Evolutionary conservation across 2,888 invertebrate genomes (phyloP).

Genomic region (Ecliptopera silaceata): DNA sequence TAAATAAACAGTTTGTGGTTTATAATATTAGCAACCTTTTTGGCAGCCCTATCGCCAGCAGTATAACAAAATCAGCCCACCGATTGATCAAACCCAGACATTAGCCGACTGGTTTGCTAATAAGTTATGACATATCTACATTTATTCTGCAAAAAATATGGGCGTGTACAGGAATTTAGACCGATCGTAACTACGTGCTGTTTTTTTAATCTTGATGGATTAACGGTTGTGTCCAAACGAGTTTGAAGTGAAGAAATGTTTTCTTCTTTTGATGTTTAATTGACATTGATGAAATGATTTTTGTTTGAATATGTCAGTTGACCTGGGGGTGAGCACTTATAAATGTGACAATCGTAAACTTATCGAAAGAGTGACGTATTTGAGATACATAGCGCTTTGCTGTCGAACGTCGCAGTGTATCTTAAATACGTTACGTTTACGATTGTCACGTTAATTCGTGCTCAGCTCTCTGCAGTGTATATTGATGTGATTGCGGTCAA

Average conservation of each 20-base stretch:
- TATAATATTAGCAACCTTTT: too few relatives aligned
- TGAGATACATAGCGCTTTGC: too few relatives aligned
- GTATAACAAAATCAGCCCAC: constrained; percentile 17
- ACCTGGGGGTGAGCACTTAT: neutral
- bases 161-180: constrained; percentile 25
- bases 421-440: too few relatives aligned
- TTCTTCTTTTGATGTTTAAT: neutral
- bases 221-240: constrained; percentile 8
- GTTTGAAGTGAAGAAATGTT: constrained; percentile 8
- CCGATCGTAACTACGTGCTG: constrained; percentile 16
- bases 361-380: too few relatives aligned
- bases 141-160: constrained; percentile 22
- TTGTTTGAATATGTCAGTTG: constrained; percentile 2
- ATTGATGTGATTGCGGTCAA: too few relatives aligned
- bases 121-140: constrained; percentile 27
- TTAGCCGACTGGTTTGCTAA: constrained; percentile 24
- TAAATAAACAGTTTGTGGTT: too few relatives aligned
- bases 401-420: too few relatives aligned
- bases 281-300: constrained; percentile 24
- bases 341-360: too few relatives aligned
- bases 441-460: too few relatives aligned
- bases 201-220: constrained; percentile 24
- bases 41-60: constrained; percentile 2
- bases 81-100: constrained; percentile 25
- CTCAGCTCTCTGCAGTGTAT: too few relatives aligned